Evolutionary conservation across 2,797 vertebrate species (phyloP).

Genomic region (Xiphophorus birchmanni): DNA sequence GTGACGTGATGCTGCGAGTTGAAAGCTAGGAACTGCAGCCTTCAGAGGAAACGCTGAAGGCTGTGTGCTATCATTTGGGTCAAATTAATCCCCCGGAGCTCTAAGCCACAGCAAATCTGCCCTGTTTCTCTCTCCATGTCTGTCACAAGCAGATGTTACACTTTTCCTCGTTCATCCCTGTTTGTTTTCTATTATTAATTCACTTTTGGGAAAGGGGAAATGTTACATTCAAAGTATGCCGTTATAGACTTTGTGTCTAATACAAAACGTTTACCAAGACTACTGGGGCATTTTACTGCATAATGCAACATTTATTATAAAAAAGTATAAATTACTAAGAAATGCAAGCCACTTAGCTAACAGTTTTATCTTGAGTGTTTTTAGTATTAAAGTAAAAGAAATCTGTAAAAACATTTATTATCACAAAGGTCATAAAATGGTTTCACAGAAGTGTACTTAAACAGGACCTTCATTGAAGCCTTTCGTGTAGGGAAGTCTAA

Average conservation of each 20-base stretch:
- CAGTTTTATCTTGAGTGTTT: not conserved
- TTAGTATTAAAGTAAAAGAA: not conserved
- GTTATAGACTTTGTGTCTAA: not conserved
- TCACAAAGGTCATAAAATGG: not conserved
- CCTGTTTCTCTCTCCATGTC: not conserved
- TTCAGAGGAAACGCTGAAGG: slow-evolving; percentile 32
- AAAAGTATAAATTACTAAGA: not conserved
- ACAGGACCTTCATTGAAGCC: not conserved
- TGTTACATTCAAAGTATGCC: not conserved
- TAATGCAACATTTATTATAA: not conserved
- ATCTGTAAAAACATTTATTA: not conserved
- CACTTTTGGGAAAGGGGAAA: not conserved
- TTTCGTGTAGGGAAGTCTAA: not conserved
- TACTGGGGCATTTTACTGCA: not conserved
- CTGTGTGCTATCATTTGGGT: slow-evolving; percentile 16
- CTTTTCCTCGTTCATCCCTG: not conserved
- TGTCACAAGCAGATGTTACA: not conserved
- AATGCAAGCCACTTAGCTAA: not conserved
- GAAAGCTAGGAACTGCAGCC: slow-evolving; percentile 4
- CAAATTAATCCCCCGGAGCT: slow-evolving; percentile 17
- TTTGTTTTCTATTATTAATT: not conserved
- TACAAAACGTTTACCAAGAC: not conserved
- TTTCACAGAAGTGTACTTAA: not conserved
- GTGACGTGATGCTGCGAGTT: slow-evolving; percentile 60
- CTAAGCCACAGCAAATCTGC: not conserved